Percentiles rank a stretch among this genome's conserved stretches.
These are phyloP conservation scores for Sus scrofa DNA, from an alignment of 2,113 vertebrate species.

Conservation along the genomic window DNA sequence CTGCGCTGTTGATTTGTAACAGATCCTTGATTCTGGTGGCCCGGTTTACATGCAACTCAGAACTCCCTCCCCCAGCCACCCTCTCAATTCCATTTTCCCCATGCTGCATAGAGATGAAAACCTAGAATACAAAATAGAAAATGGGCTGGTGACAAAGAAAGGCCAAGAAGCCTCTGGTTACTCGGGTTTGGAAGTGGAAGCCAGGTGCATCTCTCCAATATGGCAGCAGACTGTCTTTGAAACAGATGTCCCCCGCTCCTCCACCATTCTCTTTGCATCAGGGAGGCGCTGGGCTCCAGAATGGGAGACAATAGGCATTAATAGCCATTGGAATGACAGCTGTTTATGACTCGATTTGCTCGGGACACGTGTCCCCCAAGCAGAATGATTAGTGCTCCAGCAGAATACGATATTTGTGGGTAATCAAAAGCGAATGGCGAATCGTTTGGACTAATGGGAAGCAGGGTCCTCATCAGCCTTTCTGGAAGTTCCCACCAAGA, in stretches of 20 bases:
- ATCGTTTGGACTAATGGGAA: slow-evolving; percentile 73
- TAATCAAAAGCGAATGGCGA: slow-evolving; percentile 78
- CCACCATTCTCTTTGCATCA: slow-evolving; percentile 79
- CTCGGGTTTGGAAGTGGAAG: slow-evolving; percentile 69
- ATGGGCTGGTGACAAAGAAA: slow-evolving; percentile 67
- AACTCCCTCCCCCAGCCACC: slow-evolving; percentile 2
- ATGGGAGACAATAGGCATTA: slow-evolving; percentile 89
- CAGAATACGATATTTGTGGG: slow-evolving; percentile 75
- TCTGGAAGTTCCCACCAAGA: slow-evolving; percentile 72
- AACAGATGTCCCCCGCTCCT: slow-evolving; percentile 88
- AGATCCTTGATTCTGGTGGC: slow-evolving; percentile 54
- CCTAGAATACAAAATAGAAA: slow-evolving; percentile 68
- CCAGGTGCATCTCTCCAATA: slow-evolving; percentile 85
- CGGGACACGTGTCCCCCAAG: slow-evolving; percentile 86
- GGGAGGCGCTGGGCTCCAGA: slow-evolving; percentile 75
- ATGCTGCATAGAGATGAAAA: slow-evolving; percentile 67
- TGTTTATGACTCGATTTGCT: slow-evolving; percentile 88
- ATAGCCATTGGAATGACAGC: slow-evolving; percentile 91
- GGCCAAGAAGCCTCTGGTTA: slow-evolving; percentile 84
- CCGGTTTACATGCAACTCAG: slow-evolving; percentile 52
- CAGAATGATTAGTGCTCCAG: slow-evolving; percentile 83
- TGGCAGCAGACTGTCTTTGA: slow-evolving; percentile 81
- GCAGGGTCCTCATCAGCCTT: slow-evolving; percentile 63
- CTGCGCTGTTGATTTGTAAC: slow-evolving; percentile 69
- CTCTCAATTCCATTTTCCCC: slow-evolving; percentile 70